These are phyloP conservation scores for Premnoplex brunnescens DNA, from an alignment of 2,797 vertebrate species.

Conservation along the genomic window DNA sequence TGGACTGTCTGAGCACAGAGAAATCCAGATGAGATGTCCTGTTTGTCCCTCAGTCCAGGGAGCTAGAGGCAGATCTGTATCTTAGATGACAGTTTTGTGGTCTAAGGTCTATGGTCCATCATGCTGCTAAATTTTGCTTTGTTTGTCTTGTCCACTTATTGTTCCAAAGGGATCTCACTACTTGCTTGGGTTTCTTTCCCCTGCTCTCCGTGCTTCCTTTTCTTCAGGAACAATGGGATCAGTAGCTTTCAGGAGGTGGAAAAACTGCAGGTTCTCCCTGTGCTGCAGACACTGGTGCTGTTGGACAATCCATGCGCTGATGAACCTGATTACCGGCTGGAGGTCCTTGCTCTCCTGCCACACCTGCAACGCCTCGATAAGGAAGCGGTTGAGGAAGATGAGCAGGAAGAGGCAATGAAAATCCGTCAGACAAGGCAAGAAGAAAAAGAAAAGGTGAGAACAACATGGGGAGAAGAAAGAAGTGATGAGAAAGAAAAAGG, in stretches of 20 bases:
- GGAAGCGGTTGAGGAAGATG: constrained; percentile 77
- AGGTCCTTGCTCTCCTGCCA: constrained; percentile 77
- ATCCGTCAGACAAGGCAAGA: constrained; percentile 54
- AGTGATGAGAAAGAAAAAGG: not conserved
- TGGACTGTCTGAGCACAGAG: not conserved
- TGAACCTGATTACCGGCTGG: constrained; percentile 76
- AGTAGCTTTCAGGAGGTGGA: constrained; percentile 69
- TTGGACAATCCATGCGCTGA: constrained; percentile 84
- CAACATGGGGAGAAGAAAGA: not conserved
- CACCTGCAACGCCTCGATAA: constrained; percentile 88
- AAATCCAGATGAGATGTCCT: not conserved
- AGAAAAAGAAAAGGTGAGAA: constrained; percentile 51
- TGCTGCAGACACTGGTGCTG: constrained; percentile 83
- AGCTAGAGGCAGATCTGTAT: not conserved
- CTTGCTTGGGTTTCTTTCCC: not conserved
- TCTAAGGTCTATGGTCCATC: not conserved
- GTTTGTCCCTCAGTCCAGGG: not conserved
- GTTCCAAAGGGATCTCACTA: not conserved
- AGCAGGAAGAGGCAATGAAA: constrained; percentile 76
- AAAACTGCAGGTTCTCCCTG: constrained; percentile 78
- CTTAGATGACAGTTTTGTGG: not conserved
- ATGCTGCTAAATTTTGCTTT: not conserved
- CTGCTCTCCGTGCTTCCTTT: not conserved
- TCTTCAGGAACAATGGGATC: constrained; percentile 84
- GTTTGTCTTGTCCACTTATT: not conserved